Conservation (phyloP, 2,797 vertebrate genomes). For the Tamandua tetradactyla region DNA sequence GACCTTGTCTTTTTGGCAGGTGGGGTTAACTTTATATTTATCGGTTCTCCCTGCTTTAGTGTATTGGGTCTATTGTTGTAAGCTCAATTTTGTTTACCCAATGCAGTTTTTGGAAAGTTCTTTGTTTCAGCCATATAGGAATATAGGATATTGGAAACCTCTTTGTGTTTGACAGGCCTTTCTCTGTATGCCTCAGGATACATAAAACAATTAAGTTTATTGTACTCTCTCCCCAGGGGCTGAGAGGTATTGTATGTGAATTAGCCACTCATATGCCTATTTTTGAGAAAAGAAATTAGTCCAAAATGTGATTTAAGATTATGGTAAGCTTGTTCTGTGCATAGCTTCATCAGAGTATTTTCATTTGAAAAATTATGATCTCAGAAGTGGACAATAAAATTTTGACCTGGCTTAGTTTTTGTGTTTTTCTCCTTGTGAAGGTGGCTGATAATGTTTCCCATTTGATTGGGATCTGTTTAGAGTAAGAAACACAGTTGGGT, state of each 20-base stretch:
- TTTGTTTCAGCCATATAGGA: neutral
- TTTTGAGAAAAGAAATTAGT: slow-evolving; percentile 38
- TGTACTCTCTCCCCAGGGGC: neutral
- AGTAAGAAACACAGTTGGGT: slow-evolving; percentile 33
- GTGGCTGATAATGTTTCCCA: slow-evolving; percentile 11
- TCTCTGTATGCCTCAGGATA: slow-evolving; percentile 43
- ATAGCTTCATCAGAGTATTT: neutral
- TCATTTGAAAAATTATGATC: neutral
- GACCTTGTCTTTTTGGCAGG: neutral
- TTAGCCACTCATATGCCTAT: neutral
- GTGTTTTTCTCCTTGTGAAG: neutral
- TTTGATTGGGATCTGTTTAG: slow-evolving; percentile 45
- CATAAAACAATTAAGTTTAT: slow-evolving; percentile 66
- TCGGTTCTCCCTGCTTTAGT: neutral
- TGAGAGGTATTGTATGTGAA: slow-evolving; percentile 38
- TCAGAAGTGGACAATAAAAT: neutral
- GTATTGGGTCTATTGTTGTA: neutral
- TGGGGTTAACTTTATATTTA: neutral
- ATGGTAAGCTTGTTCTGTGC: neutral
- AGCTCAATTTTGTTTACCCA: neutral
- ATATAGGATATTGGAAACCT: neutral
- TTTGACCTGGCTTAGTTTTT: slow-evolving; percentile 5
- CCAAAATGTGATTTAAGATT: slow-evolving; percentile 3
- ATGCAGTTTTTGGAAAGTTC: slow-evolving; percentile 19
- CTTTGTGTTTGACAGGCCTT: slow-evolving; percentile 42